Percentiles rank a stretch among this genome's conserved stretches.
Conservation (phyloP, 2,797 vertebrate genomes). For the Tragopan temminckii region DNA sequence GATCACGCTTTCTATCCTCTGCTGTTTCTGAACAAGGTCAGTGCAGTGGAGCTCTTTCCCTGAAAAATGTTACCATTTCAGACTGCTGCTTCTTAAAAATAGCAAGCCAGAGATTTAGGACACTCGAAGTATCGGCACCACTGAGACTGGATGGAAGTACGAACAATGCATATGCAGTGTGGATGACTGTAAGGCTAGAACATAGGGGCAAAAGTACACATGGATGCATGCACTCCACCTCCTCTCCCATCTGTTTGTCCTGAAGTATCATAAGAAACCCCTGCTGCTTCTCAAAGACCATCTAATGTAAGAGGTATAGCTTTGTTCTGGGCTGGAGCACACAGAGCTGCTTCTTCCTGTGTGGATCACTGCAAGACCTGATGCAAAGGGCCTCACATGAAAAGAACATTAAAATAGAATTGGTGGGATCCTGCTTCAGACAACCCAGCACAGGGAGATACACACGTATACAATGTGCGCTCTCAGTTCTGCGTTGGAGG, state of each 20-base stretch:
- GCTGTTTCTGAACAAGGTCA: background rate
- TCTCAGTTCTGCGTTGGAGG: background rate
- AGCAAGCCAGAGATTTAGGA: background rate
- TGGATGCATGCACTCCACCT: background rate
- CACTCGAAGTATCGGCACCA: background rate
- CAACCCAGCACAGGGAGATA: background rate
- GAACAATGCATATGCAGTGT: background rate
- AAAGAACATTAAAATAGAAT: background rate
- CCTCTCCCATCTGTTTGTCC: background rate
- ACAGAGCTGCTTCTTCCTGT: background rate
- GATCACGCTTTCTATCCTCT: background rate
- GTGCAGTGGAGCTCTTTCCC: background rate
- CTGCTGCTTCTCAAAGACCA: background rate
- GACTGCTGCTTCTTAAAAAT: background rate
- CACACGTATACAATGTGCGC: background rate
- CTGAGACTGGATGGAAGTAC: background rate
- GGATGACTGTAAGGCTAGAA: background rate
- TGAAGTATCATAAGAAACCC: background rate
- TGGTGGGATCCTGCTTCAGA: background rate
- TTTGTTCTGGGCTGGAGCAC: background rate
- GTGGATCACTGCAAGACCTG: background rate
- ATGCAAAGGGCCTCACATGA: background rate
- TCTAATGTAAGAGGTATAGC: background rate
- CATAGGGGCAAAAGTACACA: background rate
- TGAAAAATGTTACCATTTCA: background rate